phyloP scores from a whole-genome alignment of 2,888 invertebrate genomes.

The Mimumesa dahlbomi region DNA sequence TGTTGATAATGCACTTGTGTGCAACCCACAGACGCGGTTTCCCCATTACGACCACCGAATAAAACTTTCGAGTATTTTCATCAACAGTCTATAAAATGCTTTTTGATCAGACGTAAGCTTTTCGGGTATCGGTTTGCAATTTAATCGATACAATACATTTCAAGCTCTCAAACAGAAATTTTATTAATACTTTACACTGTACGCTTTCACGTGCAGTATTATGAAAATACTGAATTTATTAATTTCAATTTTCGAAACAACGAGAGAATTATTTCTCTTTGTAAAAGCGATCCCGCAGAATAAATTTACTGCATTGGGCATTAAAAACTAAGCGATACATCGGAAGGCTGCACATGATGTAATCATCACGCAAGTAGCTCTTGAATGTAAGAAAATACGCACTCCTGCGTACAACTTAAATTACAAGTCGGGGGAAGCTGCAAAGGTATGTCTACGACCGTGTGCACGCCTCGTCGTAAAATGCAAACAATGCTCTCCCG shows the following conservation, averaged over 20 bases:
- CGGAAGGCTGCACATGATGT: constrained; percentile 39
- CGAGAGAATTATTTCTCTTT: too few relatives aligned
- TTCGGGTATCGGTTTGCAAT: too few relatives aligned
- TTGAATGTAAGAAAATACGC: constrained; percentile 44
- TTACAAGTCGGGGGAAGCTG: constrained; percentile 34
- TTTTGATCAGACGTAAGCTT: too few relatives aligned
- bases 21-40: constrained; percentile 43
- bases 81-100: too few relatives aligned
- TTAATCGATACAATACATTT: too few relatives aligned
- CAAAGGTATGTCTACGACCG: constrained; percentile 26
- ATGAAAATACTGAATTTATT: too few relatives aligned
- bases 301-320: neutral
- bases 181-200: too few relatives aligned
- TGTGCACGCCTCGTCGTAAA: constrained; percentile 49
- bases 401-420: constrained; percentile 35
- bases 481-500: constrained; percentile 59
- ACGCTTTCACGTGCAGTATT: too few relatives aligned
- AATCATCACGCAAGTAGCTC: constrained; percentile 39
- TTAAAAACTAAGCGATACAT: neutral
- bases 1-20: constrained; percentile 58
- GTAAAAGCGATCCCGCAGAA: neutral
- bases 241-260: too few relatives aligned
- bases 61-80: too few relatives aligned
- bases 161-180: too few relatives aligned
- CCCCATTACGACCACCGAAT: constrained; percentile 48